Evolutionary conservation across 2,797 vertebrate species (phyloP).

Genomic region (Xenops minutus): DNA sequence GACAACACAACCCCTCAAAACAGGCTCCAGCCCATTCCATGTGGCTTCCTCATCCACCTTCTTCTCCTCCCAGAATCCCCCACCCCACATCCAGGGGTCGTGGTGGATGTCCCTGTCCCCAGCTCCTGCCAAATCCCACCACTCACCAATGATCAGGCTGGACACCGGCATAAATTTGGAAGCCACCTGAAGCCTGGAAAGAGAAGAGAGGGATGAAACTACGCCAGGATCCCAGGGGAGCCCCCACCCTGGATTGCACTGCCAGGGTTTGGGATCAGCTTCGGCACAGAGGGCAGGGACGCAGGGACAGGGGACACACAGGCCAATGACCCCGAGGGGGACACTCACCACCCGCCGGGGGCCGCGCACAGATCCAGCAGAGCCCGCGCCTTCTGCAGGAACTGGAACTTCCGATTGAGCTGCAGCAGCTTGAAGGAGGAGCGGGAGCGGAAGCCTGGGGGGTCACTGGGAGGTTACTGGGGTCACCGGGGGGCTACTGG

Average conservation of each 20-base stretch:
- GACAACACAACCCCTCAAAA: background rate
- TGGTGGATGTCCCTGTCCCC: fast-evolving
- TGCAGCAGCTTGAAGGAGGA: slow-evolving; percentile 98
- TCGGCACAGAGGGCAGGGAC: fast-evolving
- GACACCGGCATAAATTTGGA: slow-evolving; percentile 98
- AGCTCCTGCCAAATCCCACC: fast-evolving
- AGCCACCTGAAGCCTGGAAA: slow-evolving; percentile 90
- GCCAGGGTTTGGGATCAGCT: fast-evolving
- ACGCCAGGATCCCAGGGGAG: background rate
- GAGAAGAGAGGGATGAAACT: background rate
- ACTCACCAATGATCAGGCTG: slow-evolving; percentile 94
- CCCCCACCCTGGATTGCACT: fast-evolving
- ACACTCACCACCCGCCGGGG: slow-evolving; percentile 91
- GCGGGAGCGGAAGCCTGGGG: slow-evolving; percentile 91
- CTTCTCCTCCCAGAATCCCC: background rate
- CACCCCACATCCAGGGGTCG: fast-evolving
- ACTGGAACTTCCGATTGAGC: slow-evolving; percentile 94
- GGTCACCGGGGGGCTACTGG: fast-evolving
- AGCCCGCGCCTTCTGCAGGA: slow-evolving; percentile 90
- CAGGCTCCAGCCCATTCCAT: fast-evolving
- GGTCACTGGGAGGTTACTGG: no score
- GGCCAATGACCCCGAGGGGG: fast-evolving
- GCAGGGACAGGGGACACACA: fast-evolving
- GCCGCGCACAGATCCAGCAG: slow-evolving; percentile 93
- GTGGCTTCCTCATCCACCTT: fast-evolving